Evolutionary conservation across 1,140 invertebrate genomes (phyloP), one percentile per base, ranked within the genome.

Genomic region (Aphis craccivora): DNA sequence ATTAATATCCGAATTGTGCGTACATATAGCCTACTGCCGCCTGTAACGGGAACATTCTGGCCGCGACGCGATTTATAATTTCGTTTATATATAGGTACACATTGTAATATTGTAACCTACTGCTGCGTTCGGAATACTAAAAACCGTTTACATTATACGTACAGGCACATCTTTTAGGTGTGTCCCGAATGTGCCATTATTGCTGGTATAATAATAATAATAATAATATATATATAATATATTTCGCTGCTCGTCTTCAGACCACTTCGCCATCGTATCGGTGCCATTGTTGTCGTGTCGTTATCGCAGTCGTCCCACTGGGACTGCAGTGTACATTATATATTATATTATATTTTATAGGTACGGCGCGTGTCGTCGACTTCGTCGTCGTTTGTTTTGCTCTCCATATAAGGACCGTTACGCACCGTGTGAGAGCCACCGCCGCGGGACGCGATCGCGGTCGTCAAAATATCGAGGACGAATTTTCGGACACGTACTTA

Each of bases 101-200:
- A 76, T 76, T 76, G 43, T 53, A 40, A 37, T 30, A 90, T 37
- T 30, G 7, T 60, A 40, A 43, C 88, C 86, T 89, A 53, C 87
- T 53, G 51, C 35, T 53, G 88, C 55, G 55, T 43, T n/a, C 25
- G 53, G 89, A 90, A 90, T 90, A 90, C 89, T n/a, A 43, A 90
- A 90, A 90, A 90, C 53, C 53, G 30, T 90, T 67, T 43, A 76
- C 60, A 76, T 76, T 67, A 20, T 20, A n/a, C 2, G 60, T 51
- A n/a, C 30, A 30, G 18, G 48, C 4, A n/a, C 25, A 30, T 60
- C 30, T 51, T 76, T 18, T 76, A 90, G 90, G 90, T 20, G 90
- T 76, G 89, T n/a, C 90, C 40, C 43, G 45, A 76, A 76, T 76
- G 90, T 67, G 89, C 89, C 55, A 90, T 90, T n/a, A 14, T 60